Evolutionary conservation across 1,140 invertebrate genomes (phyloP), one percentile per base, ranked within the genome.

Genomic region (Ceratina japonica): DNA sequence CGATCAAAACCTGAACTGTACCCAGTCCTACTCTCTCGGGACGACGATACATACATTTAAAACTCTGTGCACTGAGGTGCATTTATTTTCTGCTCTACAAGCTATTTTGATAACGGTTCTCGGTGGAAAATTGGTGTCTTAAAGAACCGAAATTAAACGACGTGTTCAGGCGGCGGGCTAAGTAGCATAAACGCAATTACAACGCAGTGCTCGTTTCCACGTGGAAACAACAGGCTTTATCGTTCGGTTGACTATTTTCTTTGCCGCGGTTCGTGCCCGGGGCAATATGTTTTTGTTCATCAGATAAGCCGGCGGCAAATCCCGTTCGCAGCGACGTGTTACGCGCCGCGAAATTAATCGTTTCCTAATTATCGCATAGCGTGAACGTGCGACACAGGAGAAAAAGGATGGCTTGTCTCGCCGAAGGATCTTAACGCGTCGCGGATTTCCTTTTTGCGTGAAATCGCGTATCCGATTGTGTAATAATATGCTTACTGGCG

Each of bases 361-460:
- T 82, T 86, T 82, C 76, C 83, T 86, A 86, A 86, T 85, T 82
- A 82, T 85, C 84, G 80, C 73, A 85, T 86, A 84, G 83, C 84
- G 84, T 86, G 84, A 85, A 85, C 71, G 70, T 72, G 84, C 63
- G 68, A 64, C 24, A 31, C 24, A 8, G 16, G 18, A 22, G 64
- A 73, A 79, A 85, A 85, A 77, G 84, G 83, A 85, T 75, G 75
- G 75, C 71, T 85, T 85, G 79, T 84, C 84, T 68, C 59, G 31
- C 13, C 13, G 31, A 56, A 68, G 66, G 27, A 75, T 80, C 78
- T 80, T 74, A 74, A 79, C 77, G 51, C 31, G 70, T 52, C 7
- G 54, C 65, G 62, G 77, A 79, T 79, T 74, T 79, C 71, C 71
- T 59, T 49, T 44, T 24, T 20, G 71, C 77, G 74, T 72, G 71